A percentile compares a stretch with the other conserved stretches of the same genome.
phyloP scores from a whole-genome alignment of 2,113 vertebrate genomes.

The Thamnophis sirtalis region DNA sequence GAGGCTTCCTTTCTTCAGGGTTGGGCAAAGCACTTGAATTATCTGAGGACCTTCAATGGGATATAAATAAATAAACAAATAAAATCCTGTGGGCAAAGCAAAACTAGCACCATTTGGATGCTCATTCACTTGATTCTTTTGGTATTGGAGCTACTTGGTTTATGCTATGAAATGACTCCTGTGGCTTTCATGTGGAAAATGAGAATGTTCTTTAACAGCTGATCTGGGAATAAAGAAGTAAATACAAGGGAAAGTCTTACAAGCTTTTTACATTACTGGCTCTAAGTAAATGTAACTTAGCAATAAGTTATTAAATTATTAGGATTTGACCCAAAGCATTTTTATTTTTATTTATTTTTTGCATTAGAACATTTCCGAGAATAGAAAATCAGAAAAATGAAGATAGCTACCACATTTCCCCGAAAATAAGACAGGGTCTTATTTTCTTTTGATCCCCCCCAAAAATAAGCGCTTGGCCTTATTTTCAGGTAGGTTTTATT shows the following conservation, averaged over 20 bases:
- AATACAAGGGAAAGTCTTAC: slow-evolving; percentile 71
- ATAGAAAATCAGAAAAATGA: slow-evolving; percentile 36
- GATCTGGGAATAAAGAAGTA: slow-evolving; percentile 76
- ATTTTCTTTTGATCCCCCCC: no score
- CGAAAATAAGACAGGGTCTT: no score
- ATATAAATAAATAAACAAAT: slow-evolving; percentile 64
- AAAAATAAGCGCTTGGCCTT: no score
- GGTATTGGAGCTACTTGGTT: slow-evolving; percentile 68
- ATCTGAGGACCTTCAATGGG: slow-evolving; percentile 65
- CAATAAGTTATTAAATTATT: slow-evolving; percentile 76
- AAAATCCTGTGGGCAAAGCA: slow-evolving; percentile 70
- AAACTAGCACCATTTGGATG: slow-evolving; percentile 66
- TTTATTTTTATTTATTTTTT: slow-evolving; percentile 44
- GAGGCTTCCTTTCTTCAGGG: slow-evolving; percentile 59
- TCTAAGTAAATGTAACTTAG: slow-evolving; percentile 76
- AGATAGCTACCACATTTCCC: slow-evolving; percentile 13
- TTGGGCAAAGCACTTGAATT: slow-evolving; percentile 70
- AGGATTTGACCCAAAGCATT: slow-evolving; percentile 61
- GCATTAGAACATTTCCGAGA: neutral
- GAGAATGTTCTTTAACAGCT: slow-evolving; percentile 76
- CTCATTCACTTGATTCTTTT: slow-evolving; percentile 71
- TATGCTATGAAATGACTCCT: slow-evolving; percentile 68
- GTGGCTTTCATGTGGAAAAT: slow-evolving; percentile 79
- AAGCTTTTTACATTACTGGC: slow-evolving; percentile 72
- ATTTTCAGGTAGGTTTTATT: no score